phyloP scores from a whole-genome alignment of 1,140 invertebrate genomes.

The Apis florea region DNA sequence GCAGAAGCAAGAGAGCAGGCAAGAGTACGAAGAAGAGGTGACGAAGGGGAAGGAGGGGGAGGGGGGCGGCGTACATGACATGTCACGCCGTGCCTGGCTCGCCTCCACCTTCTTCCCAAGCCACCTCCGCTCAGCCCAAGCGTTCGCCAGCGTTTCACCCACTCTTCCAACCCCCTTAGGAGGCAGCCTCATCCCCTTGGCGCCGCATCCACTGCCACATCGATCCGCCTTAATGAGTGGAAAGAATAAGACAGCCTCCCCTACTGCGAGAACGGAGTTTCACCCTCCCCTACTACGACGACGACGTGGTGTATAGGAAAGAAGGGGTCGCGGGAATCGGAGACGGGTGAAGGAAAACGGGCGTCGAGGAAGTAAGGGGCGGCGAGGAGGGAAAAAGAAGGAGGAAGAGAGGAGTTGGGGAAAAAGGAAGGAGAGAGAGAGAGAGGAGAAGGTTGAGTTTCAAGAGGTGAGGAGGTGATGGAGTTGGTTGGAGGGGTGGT shows the following conservation, averaged over 20 bases:
- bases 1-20: background rate
- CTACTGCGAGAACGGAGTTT: slow-evolving; percentile 64
- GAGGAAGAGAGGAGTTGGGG: slow-evolving; percentile 8
- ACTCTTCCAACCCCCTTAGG: slow-evolving; percentile 15
- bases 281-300: slow-evolving; percentile 62
- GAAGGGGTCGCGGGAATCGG: slow-evolving; percentile 69
- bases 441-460: slow-evolving; percentile 57
- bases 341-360: slow-evolving; percentile 60
- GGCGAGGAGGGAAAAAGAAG: slow-evolving; percentile 11
- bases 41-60: background rate
- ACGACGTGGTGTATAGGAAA: slow-evolving; percentile 70
- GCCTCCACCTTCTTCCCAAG: slow-evolving; percentile 65
- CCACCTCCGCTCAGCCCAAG: slow-evolving; percentile 47
- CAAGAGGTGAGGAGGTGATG: slow-evolving; percentile 70
- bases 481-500: slow-evolving; percentile 62
- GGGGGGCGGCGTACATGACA: slow-evolving; percentile 59
- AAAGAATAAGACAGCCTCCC: slow-evolving; percentile 79
- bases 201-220: slow-evolving; percentile 77
- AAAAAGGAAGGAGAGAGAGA: slow-evolving; percentile 29
- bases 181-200: slow-evolving; percentile 53
- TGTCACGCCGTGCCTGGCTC: slow-evolving; percentile 69
- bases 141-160: slow-evolving; percentile 43
- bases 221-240: slow-evolving; percentile 81
- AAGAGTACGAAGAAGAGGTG: slow-evolving; percentile 21
- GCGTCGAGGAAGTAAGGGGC: slow-evolving; percentile 8